Conservation (phyloP, 2,113 vertebrate species). For the Myxocyprinus asiaticus region DNA sequence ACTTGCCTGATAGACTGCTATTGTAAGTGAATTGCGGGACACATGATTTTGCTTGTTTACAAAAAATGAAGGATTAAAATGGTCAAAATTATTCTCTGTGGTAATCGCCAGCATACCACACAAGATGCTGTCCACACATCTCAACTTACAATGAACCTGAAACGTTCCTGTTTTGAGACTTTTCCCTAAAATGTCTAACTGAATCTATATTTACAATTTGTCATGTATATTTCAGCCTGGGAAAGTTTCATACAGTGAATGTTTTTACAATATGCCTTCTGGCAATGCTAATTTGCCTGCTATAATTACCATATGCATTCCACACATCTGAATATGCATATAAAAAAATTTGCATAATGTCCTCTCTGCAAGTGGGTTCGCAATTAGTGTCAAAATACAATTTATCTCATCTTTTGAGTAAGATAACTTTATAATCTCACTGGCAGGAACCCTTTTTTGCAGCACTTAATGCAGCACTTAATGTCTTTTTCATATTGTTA, state of each 20-base stretch:
- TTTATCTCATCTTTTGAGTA: not conserved
- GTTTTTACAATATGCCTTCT: slow-evolving; percentile 14
- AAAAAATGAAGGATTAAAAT: no score
- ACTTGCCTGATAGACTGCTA: no score
- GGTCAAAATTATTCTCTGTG: no score
- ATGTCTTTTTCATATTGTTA: not conserved
- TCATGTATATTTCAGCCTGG: not conserved
- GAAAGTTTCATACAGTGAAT: not conserved
- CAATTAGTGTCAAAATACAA: not conserved
- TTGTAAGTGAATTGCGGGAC: no score
- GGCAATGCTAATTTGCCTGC: slow-evolving; percentile 22
- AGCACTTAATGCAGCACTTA: not conserved
- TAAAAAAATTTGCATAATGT: not conserved
- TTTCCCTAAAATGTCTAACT: no score
- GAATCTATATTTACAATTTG: not conserved
- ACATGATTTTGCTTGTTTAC: no score
- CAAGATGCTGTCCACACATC: no score
- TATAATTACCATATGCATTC: slow-evolving; percentile 17
- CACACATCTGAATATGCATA: slow-evolving; percentile 25
- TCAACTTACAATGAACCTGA: no score
- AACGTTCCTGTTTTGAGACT: not conserved
- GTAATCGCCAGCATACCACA: no score
- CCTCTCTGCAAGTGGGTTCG: slow-evolving; percentile 2
- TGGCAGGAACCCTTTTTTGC: no score
- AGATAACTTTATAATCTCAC: not conserved